Base-by-base conservation (phyloP, 2,113 vertebrate species). In the Peucedramus taeniatus region DNA sequence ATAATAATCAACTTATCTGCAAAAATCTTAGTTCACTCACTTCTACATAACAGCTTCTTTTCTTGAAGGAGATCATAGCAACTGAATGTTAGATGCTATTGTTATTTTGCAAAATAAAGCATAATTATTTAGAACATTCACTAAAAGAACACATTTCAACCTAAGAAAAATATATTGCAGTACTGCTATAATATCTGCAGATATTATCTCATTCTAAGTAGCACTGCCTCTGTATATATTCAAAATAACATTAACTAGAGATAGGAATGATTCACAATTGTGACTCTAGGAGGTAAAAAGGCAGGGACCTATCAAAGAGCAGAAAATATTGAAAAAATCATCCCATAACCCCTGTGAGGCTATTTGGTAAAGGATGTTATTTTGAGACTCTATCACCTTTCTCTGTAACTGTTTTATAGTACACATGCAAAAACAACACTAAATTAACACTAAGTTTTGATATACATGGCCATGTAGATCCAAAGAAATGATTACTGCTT, bases 101-200 rank as follows among this genome's bases (percentile, higher is more conserved):
- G 96, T 97, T 97, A 93, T 94, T 93, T 89, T 93, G 77, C 61
- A 80, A 97, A 95, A 96, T 87, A 91, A 96, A 95, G 26, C 45
- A 54, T 90, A 94, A 94, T 93, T 97, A 96, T 96, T 97, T 94
- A 77, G 91, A 97, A 69, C 35, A 33, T 87, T 94, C 93, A 92
- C 88, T 89, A 82, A 90, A 94, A 95, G 92, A 96, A 45, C 68
- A 56, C 50, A 95, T 94, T 85, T 45, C 78, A 97, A 88, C 69
- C 69, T 88, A 90, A 91, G 82, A 87, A 94, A 96, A 97, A 87
- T 71, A 71, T 68, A 89, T 50, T 63, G n/a, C 79, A 83, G 63
- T 75, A 81, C 93, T 30, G 68, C 84, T 53, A 83, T 31, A 83
- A 57, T 84, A 86, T 88, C 89, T 88, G 76, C 75, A 56, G 60